Base-by-base conservation (phyloP, 2,113 vertebrate genomes). In the Lepus europaeus region DNA sequence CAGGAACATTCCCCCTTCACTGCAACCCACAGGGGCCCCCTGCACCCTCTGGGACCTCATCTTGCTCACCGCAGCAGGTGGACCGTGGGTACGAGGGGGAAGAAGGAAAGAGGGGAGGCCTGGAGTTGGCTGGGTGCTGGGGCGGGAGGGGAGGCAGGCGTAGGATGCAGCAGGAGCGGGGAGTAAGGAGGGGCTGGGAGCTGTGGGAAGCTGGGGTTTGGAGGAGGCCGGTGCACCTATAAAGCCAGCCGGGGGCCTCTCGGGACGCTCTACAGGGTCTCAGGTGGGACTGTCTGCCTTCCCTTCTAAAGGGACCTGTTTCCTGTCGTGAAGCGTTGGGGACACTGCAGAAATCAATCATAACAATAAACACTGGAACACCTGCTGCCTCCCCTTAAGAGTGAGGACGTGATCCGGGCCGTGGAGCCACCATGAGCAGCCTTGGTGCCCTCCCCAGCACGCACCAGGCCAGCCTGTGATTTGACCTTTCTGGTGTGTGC, bases 381-480 rank as follows among this genome's bases (percentile, higher is more conserved):
- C 85, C 63, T 8, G 1, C 16, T 31, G 29, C 25, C 76, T 56
- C 13, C 39, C 27, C 11, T 45, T 63, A 51, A 23, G 29, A 64
- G 19, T 0, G 1, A 33, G 20, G 56, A 10, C 1, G 0, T 20
- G 51, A 5, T 79, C 11, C 0, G 16, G 19, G 16, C 23, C 19
- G 0, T 1, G 0, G 56, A 66, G 49, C 66, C 31, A 5, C n/a
- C 2, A 0, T 5, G 33, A n/a, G 2, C 23, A 33, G 36, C 13
- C 19, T 33, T 20, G 2, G 66, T 9, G 8, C 68, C n/a, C 2
- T 6, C 36, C 59, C 19, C 64, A 4, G 5, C 23, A 3, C 6
- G 13, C n/a, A 31, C 25, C 6, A 25, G 7, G 23, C 66, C 36
- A 1, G 19, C 66, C 83, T 64, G 69, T 53, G 61, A 12, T 66